Percentiles rank a stretch among this genome's conserved stretches.
Conservation (phyloP, 2,113 vertebrate species). For the Pardalotus punctatus region DNA sequence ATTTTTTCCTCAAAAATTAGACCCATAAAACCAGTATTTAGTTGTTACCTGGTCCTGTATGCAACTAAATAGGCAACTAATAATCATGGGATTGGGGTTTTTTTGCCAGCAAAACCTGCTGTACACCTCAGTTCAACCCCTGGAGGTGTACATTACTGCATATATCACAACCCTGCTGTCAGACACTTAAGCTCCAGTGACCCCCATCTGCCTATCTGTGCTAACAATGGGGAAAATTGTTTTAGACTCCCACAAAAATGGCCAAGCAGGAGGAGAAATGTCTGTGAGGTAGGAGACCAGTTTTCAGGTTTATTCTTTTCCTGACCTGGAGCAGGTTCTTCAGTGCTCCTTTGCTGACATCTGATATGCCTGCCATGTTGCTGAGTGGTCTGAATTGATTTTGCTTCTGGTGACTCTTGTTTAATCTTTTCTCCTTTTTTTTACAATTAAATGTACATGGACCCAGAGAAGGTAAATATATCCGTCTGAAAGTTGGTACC, state of each 20-base stretch:
- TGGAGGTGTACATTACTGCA: accelerated
- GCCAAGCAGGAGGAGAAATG: neutral
- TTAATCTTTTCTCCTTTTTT: neutral
- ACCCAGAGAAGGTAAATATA: neutral
- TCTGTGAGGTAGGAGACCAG: accelerated
- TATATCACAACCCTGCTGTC: neutral
- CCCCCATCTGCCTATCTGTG: neutral
- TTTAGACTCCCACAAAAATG: neutral
- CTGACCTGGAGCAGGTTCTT: neutral
- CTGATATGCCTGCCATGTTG: neutral
- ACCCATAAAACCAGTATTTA: neutral
- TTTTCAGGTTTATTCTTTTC: neutral
- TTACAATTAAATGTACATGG: neutral
- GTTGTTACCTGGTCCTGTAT: accelerated
- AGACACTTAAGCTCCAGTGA: neutral
- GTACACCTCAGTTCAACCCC: neutral
- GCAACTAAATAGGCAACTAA: neutral
- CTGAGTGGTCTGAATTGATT: neutral
- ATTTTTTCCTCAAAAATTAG: neutral
- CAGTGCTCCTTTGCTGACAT: neutral
- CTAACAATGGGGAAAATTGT: neutral
- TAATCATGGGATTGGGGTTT: neutral
- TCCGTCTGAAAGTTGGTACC: neutral
- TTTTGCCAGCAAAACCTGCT: neutral
- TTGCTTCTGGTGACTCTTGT: neutral